Base-by-base conservation (phyloP, 2,888 invertebrate species). In the Apamea anceps region DNA sequence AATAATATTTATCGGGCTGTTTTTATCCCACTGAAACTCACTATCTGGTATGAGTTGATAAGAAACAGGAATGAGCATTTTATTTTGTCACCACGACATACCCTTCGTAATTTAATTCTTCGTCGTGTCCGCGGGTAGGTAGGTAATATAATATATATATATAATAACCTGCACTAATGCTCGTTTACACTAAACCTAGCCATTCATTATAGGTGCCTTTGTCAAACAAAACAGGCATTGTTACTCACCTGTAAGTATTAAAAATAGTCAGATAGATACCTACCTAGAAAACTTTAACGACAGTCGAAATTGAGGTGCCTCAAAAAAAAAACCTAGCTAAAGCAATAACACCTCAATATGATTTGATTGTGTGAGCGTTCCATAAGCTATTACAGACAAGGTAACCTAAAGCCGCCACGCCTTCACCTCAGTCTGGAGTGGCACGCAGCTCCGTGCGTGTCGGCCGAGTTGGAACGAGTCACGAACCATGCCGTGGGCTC, bases 381-480 rank as follows among this genome's bases (percentile, higher is more conserved):
- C 48, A n/a, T n/a, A 28, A 18, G 65, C 48, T 57, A 73, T 80
- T 82, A 80, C 45, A 48, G 25, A 75, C 60, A n/a, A 51, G 32
- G 45, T 68, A 83, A 63, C 62, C 28, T 73, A 65, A 63, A 72
- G 77, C 68, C 32, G 80, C 85, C 85, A 72, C 85, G 79, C 85
- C 85, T 51, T 10, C 63, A 13, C 32, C 60, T 28, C 37, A 12
- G 70, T n/a, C 66, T 77, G 73, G 63, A 77, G 82, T 68, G 72
- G 71, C 60, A 63, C 77, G 77, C 77, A 37, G 54, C 37, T 25
- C n/a, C n/a, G 62, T 84, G 84, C 86, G 84, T 84, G 84, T 51
- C 71, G 2, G 65, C 48, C 10, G 32, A 45, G 54, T 62, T 77
- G 42, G 66, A 76, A 63, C 76, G 42, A 81, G 73, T 82, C 86